Base-by-base conservation (phyloP, 2,888 invertebrate species). In the Hypomecis punctinalis region DNA sequence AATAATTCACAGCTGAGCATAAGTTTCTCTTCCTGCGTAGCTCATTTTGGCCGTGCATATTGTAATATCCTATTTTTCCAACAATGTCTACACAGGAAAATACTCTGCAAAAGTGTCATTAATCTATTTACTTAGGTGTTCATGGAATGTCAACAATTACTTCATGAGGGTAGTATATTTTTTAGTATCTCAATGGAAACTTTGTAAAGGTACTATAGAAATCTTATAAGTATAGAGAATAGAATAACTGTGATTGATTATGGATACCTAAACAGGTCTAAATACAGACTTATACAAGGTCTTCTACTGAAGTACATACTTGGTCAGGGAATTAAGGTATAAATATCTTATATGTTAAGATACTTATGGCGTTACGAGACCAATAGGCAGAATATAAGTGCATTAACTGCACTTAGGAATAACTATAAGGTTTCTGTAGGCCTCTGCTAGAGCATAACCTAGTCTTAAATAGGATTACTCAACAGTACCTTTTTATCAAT, bases 391-490 rank as follows among this genome's bases (percentile, higher is more conserved):
- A 65, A 51, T 40, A 11, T 39, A 61, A 61, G 51, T 68, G 55
- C 58, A 66, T 43, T 43, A 42, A 52, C 47, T 71, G 70, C 69
- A 67, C 46, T 68, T 61, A 63, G 40, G 36, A 60, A 53, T 45
- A n/a, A 64, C 56, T 72, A 8, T 74, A 74, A 37, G 87, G 86
- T 80, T 87, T 88, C 87, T 67, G 48, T 47, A 69, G 70, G 61
- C 71, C 63, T 62, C 67, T 76, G 73, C 72, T 78, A 74, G 61
- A 49, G 70, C 70, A 78, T 84, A 84, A 85, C 82, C 83, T 82
- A 79, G 67, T 67, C 56, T 60, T 61, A 76, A 80, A 77, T 74
- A 73, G 73, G 79, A 80, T 81, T 79, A 80, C 54, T 71, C 61
- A 62, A 63, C 43, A 51, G 52, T 68, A 65, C 69, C 65, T 67